Evolutionary conservation across 2,888 invertebrate genomes (phyloP).

Genomic region (Noctua comes): DNA sequence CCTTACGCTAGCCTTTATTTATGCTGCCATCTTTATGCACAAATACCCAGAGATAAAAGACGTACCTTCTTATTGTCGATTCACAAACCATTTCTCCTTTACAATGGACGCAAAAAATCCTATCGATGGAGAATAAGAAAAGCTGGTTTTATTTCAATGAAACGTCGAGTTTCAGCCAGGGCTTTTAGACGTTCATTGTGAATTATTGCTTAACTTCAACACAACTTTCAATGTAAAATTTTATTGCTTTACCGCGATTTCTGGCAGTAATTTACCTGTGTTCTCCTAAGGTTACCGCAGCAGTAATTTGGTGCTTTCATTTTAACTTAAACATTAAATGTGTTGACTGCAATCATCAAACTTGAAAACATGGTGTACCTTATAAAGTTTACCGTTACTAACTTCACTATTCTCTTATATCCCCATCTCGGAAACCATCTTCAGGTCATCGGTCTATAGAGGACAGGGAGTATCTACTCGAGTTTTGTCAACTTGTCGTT

Average conservation of each 20-base stretch:
- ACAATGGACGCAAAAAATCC: constrained; percentile 71
- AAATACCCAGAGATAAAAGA: constrained; percentile 74
- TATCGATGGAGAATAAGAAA: constrained; percentile 65
- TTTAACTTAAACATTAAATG: not conserved
- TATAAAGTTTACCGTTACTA: not conserved
- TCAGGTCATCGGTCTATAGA: constrained; percentile 20
- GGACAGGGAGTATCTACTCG: constrained; percentile 9
- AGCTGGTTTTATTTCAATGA: constrained; percentile 70
- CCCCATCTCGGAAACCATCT: not conserved
- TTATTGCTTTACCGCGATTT: constrained; percentile 53
- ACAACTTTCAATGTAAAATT: constrained; percentile 53
- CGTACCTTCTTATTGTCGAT: constrained; percentile 74
- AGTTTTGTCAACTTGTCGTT: constrained; percentile 50
- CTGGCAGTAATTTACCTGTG: constrained; percentile 29
- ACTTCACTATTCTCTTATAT: constrained; percentile 1
- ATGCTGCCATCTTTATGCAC: constrained; percentile 65
- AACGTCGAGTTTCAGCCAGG: constrained; percentile 63
- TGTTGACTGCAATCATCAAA: not conserved
- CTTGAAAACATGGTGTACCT: not conserved
- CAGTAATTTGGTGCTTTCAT: constrained; percentile 4
- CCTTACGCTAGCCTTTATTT: constrained; percentile 53
- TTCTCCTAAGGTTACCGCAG: not conserved
- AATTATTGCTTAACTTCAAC: constrained; percentile 58
- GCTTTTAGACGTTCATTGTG: constrained; percentile 61
- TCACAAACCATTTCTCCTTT: constrained; percentile 74